phyloP scores from a whole-genome alignment of 64 coral and sea anemone species.

The Montipora foliosa region DNA sequence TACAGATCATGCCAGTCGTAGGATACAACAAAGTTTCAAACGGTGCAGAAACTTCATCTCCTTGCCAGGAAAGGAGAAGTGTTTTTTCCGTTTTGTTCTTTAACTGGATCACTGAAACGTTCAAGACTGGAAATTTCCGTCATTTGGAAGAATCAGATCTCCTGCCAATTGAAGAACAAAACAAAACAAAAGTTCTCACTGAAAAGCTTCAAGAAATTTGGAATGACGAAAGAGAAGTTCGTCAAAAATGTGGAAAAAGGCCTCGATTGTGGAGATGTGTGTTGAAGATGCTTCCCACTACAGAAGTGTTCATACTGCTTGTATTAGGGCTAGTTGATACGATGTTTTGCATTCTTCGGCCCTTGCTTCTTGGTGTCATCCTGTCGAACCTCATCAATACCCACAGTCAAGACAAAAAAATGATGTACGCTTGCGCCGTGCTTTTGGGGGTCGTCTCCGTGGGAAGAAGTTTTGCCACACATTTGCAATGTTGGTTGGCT shows the following conservation, averaged over 20 bases:
- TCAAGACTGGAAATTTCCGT: slow-evolving; percentile 60
- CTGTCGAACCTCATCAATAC: neutral
- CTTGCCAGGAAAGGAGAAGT: neutral
- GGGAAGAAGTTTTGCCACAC: neutral
- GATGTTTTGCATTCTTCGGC: neutral
- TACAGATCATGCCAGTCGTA: neutral
- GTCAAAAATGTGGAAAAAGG: neutral
- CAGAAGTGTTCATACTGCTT: neutral
- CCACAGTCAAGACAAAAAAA: neutral
- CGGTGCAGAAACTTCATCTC: neutral
- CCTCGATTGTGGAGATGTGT: neutral
- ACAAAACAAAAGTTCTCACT: slow-evolving; percentile 11
- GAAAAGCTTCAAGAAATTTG: slow-evolving; percentile 20
- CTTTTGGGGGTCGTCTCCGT: neutral
- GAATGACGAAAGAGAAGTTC: neutral
- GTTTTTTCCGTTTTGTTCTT: slow-evolving; percentile 60
- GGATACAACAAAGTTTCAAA: neutral
- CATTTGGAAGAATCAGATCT: slow-evolving; percentile 70
- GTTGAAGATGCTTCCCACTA: neutral
- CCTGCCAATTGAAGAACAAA: neutral
- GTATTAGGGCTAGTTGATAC: neutral
- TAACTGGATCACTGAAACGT: slow-evolving; percentile 69
- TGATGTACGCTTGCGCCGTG: neutral
- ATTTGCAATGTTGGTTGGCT: neutral
- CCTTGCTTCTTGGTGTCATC: neutral